Percentiles rank a stretch among this genome's conserved stretches.
Evolutionary conservation across 2,113 vertebrate species (phyloP).

Genomic region (Ophthalmolycus amberensis): DNA sequence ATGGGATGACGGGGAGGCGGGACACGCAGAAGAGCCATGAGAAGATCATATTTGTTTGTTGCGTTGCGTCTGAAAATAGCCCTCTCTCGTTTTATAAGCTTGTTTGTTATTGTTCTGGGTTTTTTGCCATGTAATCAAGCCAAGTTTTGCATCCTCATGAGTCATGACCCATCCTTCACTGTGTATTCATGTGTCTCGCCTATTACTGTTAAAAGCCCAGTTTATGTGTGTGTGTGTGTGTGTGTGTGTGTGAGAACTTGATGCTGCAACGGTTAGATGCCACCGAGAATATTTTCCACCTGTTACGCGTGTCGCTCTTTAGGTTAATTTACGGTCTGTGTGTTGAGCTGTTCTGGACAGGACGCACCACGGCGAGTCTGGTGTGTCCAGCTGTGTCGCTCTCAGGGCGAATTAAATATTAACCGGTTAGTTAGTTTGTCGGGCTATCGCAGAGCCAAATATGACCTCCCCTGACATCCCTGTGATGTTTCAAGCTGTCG

Average conservation of each 20-base stretch:
- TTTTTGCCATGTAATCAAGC: not conserved
- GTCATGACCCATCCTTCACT: not conserved
- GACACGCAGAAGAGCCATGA: not conserved
- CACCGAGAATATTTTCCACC: no score
- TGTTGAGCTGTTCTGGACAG: no score
- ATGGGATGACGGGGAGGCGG: not conserved
- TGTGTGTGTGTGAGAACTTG: not conserved
- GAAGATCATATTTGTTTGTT: not conserved
- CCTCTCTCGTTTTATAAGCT: not conserved
- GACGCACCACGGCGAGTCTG: no score
- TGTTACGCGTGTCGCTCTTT: no score
- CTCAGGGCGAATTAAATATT: no score
- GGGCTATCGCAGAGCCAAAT: no score
- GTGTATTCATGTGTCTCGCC: not conserved
- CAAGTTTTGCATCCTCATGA: not conserved
- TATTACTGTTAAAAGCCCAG: not conserved
- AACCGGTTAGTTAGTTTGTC: no score
- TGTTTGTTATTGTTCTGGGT: not conserved
- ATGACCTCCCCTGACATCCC: no score
- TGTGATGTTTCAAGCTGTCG: no score
- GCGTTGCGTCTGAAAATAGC: not conserved
- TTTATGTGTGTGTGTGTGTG: not conserved
- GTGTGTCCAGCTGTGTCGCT: no score
- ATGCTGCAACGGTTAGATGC: not conserved
- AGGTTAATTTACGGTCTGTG: not conserved